Conservation (phyloP, 2,113 vertebrate genomes). For the Promerops cafer region DNA sequence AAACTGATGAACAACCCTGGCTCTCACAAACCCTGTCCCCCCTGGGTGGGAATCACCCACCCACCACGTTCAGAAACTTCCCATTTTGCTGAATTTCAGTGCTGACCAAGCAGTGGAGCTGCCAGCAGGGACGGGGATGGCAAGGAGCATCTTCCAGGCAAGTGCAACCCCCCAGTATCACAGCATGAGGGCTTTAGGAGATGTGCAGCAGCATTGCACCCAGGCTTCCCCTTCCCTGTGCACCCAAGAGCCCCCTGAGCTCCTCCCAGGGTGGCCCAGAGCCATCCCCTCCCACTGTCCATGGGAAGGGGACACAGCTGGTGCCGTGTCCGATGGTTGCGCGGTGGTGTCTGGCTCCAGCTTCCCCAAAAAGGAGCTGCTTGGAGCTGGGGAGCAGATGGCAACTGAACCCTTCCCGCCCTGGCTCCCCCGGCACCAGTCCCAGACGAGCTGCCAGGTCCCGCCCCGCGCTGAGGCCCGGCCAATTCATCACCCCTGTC, state of each 20-base stretch:
- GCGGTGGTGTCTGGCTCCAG: background rate
- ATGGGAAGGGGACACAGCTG: background rate
- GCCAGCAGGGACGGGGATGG: background rate
- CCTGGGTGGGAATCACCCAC: background rate
- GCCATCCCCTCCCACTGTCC: rapidly evolving
- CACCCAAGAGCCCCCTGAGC: background rate
- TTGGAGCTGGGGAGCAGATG: slow-evolving; percentile 27
- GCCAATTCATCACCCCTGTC: background rate
- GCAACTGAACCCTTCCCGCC: background rate
- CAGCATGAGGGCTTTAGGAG: rapidly evolving
- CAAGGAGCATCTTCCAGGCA: background rate
- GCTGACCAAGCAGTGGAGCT: background rate
- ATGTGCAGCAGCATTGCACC: background rate
- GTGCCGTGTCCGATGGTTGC: rapidly evolving
- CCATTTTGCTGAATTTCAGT: background rate
- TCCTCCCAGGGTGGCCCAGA: background rate
- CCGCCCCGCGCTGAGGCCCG: background rate
- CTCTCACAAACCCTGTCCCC: background rate
- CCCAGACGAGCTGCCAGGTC: background rate
- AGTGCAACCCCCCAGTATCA: background rate
- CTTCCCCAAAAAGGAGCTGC: background rate
- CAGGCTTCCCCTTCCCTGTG: background rate
- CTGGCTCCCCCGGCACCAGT: background rate
- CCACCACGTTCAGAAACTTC: background rate
- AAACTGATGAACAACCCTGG: background rate